Evolutionary conservation across 2,113 vertebrate genomes (phyloP).

Genomic region (Crotalus viridis): DNA sequence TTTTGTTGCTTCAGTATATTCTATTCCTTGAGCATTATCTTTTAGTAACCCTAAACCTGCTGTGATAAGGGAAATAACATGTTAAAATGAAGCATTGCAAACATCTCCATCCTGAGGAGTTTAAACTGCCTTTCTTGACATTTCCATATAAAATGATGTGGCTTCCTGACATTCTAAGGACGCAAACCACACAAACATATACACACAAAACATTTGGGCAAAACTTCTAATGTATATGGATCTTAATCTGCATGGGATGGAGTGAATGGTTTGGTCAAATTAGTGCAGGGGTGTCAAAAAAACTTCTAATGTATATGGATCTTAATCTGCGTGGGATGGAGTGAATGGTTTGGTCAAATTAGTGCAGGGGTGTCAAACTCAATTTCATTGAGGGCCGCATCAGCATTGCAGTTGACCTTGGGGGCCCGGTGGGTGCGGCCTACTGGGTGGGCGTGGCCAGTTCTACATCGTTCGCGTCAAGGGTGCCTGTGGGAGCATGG

Average conservation of each 20-base stretch:
- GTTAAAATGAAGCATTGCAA: not conserved
- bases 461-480: too few relatives aligned
- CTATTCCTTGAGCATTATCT: not conserved
- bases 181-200: not conserved
- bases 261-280: not conserved
- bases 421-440: too few relatives aligned
- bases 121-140: not conserved
- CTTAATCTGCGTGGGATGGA: not conserved
- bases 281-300: too few relatives aligned
- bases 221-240: not conserved
- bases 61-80: not conserved
- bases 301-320: not conserved
- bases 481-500: too few relatives aligned
- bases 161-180: not conserved
- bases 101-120: not conserved
- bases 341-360: not conserved
- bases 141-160: not conserved
- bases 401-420: too few relatives aligned
- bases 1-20: slow-evolving; percentile 1
- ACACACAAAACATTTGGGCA: not conserved
- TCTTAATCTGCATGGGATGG: not conserved
- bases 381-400: too few relatives aligned
- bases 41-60: not conserved
- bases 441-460: too few relatives aligned
- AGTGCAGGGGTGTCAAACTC: too few relatives aligned